Evolutionary conservation across 2,888 invertebrate species (phyloP).

Genomic region (Hermodice carunculata): DNA sequence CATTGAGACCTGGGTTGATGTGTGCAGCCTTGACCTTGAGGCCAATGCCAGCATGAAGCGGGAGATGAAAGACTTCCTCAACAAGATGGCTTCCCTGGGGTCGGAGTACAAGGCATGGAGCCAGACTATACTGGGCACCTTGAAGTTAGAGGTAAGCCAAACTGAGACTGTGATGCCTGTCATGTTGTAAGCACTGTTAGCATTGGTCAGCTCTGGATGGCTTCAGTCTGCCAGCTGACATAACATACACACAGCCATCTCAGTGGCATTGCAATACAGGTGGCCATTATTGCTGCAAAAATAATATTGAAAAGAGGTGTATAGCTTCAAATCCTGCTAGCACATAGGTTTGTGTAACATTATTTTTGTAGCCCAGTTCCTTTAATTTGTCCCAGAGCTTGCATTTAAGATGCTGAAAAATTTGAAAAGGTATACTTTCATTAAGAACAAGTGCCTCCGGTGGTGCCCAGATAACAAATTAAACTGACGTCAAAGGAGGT

Average conservation of each 20-base stretch:
- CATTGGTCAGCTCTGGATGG: not conserved
- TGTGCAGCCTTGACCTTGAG: constrained; percentile 63
- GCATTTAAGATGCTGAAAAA: too few relatives aligned
- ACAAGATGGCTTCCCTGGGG: constrained; percentile 72
- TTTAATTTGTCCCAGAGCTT: too few relatives aligned
- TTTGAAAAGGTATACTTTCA: too few relatives aligned
- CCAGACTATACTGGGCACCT: constrained; percentile 55
- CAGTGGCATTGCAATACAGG: too few relatives aligned
- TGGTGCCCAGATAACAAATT: too few relatives aligned
- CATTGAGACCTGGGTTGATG: constrained; percentile 64
- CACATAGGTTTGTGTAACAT: too few relatives aligned
- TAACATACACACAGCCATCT: not conserved
- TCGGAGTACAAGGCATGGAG: constrained; percentile 73
- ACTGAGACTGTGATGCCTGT: not conserved
- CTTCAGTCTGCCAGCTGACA: not conserved
- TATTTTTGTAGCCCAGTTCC: too few relatives aligned
- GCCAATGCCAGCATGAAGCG: constrained; percentile 52
- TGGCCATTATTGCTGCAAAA: too few relatives aligned
- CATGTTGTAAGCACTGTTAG: not conserved
- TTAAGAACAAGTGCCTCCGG: too few relatives aligned
- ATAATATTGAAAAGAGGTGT: too few relatives aligned
- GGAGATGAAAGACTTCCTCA: constrained; percentile 73
- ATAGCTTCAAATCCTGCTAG: too few relatives aligned
- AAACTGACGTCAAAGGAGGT: too few relatives aligned
- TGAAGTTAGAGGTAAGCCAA: constrained; percentile 62